A percentile compares a stretch with the other conserved stretches of the same genome.
These are phyloP conservation scores for Osmoderma eremita DNA, from an alignment of 2,888 invertebrate species.

Conservation along the genomic window DNA sequence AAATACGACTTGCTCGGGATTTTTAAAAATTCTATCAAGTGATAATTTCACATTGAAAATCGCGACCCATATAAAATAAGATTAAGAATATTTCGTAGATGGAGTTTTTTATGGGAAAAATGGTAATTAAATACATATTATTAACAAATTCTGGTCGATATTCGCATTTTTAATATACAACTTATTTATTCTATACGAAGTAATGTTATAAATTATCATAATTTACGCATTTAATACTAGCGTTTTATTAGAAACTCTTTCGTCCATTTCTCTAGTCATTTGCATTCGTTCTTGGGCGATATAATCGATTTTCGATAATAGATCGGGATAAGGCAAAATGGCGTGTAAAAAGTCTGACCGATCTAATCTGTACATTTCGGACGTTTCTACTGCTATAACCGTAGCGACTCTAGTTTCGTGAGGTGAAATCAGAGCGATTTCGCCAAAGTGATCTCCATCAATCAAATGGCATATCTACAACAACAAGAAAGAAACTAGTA, in stretches of 20 bases:
- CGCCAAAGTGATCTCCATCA: slow-evolving; percentile 69
- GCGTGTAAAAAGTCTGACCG: slow-evolving; percentile 61
- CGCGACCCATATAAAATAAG: too few relatives aligned
- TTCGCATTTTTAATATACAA: too few relatives aligned
- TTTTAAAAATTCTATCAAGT: too few relatives aligned
- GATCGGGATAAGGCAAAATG: slow-evolving; percentile 62
- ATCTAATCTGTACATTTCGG: slow-evolving; percentile 62
- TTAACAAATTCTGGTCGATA: too few relatives aligned
- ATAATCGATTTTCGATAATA: slow-evolving; percentile 64
- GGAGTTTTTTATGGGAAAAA: too few relatives aligned
- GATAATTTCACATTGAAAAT: too few relatives aligned
- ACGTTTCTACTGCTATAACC: slow-evolving; percentile 62
- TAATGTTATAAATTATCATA: too few relatives aligned
- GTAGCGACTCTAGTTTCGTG: slow-evolving; percentile 60
- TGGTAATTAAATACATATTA: too few relatives aligned
- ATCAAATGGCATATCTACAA: slow-evolving; percentile 66
- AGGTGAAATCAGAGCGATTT: slow-evolving; percentile 60
- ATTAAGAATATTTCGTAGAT: too few relatives aligned
- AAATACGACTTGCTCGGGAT: too few relatives aligned
- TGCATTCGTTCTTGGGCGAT: slow-evolving; percentile 60
- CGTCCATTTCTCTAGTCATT: slow-evolving; percentile 21
- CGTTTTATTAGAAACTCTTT: slow-evolving; percentile 7
- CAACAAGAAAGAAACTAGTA: slow-evolving; percentile 14
- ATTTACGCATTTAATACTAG: too few relatives aligned
- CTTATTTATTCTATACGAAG: too few relatives aligned